These are phyloP conservation scores for Chymomyza fuscimana DNA, from an alignment of 2,888 invertebrate genomes.

Conservation along the genomic window DNA sequence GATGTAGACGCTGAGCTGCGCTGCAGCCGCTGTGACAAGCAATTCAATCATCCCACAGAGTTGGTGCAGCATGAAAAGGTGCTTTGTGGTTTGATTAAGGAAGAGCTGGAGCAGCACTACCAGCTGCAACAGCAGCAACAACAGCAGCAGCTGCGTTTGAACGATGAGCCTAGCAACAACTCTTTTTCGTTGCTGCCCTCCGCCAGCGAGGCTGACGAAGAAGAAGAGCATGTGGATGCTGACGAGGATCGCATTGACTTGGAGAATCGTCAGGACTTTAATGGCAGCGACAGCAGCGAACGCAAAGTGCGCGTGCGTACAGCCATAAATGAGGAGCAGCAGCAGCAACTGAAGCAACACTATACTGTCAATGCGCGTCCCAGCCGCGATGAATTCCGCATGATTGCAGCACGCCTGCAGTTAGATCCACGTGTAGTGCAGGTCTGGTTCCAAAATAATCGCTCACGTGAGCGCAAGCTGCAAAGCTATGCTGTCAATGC, in stretches of 20 bases:
- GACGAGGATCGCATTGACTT: constrained; percentile 76
- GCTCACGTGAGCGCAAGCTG: constrained; percentile 91
- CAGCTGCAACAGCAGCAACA: constrained; percentile 82
- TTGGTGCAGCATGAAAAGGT: constrained; percentile 87
- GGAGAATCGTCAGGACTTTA: constrained; percentile 61
- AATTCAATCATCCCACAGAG: constrained; percentile 83
- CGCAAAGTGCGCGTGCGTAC: constrained; percentile 95
- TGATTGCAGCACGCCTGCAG: constrained; percentile 89
- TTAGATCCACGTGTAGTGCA: constrained; percentile 90
- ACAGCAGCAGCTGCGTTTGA: constrained; percentile 55
- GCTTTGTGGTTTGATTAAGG: constrained; percentile 80
- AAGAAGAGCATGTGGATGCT: constrained; percentile 77
- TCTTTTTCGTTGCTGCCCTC: constrained; percentile 74
- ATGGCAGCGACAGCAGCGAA: constrained; percentile 82
- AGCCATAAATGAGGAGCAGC: constrained; percentile 95
- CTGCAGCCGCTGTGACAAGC: constrained; percentile 83
- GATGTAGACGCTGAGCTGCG: constrained; percentile 70
- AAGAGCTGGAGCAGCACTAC: constrained; percentile 85
- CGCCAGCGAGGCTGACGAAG: constrained; percentile 82
- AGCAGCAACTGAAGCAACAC: constrained; percentile 92
- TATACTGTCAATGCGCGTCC: constrained; percentile 95
- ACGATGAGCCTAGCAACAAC: constrained; percentile 44
- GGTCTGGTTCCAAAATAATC: constrained; percentile 98
- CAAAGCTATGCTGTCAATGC: constrained; percentile 73
- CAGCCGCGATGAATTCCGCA: constrained; percentile 94